Conservation (phyloP, 2,797 vertebrate species). For the Poliocrania exsul region DNA sequence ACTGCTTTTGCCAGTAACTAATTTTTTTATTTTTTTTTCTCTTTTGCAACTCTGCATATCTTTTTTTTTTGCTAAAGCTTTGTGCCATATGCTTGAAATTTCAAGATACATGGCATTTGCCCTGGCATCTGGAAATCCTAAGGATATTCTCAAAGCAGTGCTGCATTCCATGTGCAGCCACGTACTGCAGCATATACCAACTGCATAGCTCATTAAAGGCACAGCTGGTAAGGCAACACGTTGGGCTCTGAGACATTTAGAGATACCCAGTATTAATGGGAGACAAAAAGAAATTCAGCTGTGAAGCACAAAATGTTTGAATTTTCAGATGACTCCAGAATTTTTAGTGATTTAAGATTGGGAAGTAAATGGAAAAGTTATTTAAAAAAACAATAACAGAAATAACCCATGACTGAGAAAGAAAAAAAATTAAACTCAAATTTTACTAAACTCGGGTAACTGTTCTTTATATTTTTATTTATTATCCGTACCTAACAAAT, state of each 20-base stretch:
- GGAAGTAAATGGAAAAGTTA: not conserved
- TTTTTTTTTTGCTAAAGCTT: not conserved
- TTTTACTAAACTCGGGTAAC: not conserved
- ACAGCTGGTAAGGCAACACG: not conserved
- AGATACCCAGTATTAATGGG: not conserved
- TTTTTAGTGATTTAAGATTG: not conserved
- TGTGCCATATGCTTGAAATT: not conserved
- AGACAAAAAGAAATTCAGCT: not conserved
- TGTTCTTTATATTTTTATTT: not conserved
- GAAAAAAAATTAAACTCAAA: not conserved
- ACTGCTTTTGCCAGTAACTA: not conserved
- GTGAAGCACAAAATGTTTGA: not conserved
- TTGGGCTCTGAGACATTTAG: not conserved
- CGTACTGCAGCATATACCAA: fast-evolving
- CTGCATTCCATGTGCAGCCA: not conserved
- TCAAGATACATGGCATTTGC: not conserved
- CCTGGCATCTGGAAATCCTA: not conserved
- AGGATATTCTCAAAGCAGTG: not conserved
- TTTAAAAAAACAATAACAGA: not conserved
- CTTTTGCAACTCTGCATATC: not conserved
- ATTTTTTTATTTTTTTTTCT: not conserved
- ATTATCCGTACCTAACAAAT: fast-evolving
- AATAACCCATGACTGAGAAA: not conserved
- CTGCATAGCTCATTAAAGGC: not conserved
- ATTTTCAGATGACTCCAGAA: not conserved